A percentile compares a stretch with the other conserved stretches of the same genome.
phyloP scores from a whole-genome alignment of 2,888 invertebrate species.

The Calephelis perditalis region DNA sequence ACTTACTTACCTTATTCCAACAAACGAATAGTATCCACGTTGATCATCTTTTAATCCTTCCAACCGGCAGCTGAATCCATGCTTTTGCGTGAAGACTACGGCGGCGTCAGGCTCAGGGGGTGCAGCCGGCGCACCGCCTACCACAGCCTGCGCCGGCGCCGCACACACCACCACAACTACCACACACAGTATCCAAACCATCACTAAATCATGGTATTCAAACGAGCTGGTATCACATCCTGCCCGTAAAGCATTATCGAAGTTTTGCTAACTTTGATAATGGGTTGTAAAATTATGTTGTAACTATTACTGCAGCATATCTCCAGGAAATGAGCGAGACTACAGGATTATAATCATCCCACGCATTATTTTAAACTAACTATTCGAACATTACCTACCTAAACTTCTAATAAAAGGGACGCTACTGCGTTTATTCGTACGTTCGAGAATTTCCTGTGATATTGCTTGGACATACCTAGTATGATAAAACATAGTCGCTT shows the following conservation, averaged over 20 bases:
- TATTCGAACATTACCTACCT: too few species aligned
- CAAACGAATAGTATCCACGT: slow-evolving; percentile 83
- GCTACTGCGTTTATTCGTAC: too few species aligned
- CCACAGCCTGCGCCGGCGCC: slow-evolving; percentile 62
- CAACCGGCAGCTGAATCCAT: slow-evolving; percentile 80
- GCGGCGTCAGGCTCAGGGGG: slow-evolving; percentile 85
- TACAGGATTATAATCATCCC: background rate
- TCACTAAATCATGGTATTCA: slow-evolving; percentile 36
- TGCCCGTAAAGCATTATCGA: slow-evolving; percentile 7
- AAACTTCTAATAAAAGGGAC: too few species aligned
- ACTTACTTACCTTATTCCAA: slow-evolving; percentile 80
- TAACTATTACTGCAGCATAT: background rate
- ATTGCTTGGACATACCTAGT: too few species aligned
- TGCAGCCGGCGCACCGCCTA: slow-evolving; percentile 82
- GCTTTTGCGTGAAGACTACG: slow-evolving; percentile 81
- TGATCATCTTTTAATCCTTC: slow-evolving; percentile 80
- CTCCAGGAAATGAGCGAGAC: background rate
- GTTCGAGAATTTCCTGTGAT: too few species aligned
- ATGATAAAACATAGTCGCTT: too few species aligned
- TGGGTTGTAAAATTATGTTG: slow-evolving; percentile 2
- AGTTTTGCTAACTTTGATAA: slow-evolving; percentile 12
- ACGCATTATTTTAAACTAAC: background rate
- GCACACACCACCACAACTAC: slow-evolving; percentile 28
- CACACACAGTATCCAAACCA: slow-evolving; percentile 40
- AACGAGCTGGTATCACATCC: slow-evolving; percentile 16